phyloP scores from a whole-genome alignment of 2,797 vertebrate species.

The Rhinella marina region DNA sequence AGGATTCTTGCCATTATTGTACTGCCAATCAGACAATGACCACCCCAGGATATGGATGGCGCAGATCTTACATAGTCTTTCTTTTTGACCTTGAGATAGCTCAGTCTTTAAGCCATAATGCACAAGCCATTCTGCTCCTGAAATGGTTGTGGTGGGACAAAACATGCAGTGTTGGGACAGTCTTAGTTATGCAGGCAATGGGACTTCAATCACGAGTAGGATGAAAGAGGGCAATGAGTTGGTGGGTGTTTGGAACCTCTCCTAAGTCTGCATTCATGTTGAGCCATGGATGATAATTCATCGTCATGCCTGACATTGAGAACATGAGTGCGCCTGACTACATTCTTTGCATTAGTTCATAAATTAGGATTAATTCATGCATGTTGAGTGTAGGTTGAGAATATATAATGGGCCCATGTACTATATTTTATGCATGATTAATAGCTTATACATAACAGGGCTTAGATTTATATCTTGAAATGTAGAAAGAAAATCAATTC shows the following conservation, averaged over 20 bases:
- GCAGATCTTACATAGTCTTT: conserved; percentile 3
- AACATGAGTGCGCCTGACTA: conserved; percentile 2
- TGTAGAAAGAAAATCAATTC: background rate
- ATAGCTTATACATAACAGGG: conserved; percentile 3
- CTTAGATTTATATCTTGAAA: background rate
- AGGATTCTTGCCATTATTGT: conserved; percentile 46
- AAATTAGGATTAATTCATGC: conserved; percentile 37
- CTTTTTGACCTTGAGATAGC: conserved; percentile 37
- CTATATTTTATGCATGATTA: conserved; percentile 6
- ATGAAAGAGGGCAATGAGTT: conserved; percentile 35
- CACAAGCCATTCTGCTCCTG: conserved; percentile 2
- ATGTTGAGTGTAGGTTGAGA: conserved; percentile 24
- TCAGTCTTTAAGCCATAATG: background rate
- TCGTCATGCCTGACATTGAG: conserved; percentile 18
- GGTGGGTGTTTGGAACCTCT: conserved; percentile 23
- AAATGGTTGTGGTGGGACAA: conserved; percentile 38
- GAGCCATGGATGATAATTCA: conserved; percentile 34
- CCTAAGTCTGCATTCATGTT: conserved; percentile 28
- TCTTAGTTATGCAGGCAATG: conserved; percentile 32
- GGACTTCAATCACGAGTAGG: conserved; percentile 45
- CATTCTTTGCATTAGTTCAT: conserved; percentile 51
- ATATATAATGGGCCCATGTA: conserved; percentile 23
- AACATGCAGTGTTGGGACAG: conserved; percentile 37
- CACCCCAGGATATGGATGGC: conserved; percentile 9
- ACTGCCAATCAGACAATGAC: conserved; percentile 40